Conservation (phyloP, 30 jellyfish, hydroid and myxozoan species). For the Clytia hemisphaerica region DNA sequence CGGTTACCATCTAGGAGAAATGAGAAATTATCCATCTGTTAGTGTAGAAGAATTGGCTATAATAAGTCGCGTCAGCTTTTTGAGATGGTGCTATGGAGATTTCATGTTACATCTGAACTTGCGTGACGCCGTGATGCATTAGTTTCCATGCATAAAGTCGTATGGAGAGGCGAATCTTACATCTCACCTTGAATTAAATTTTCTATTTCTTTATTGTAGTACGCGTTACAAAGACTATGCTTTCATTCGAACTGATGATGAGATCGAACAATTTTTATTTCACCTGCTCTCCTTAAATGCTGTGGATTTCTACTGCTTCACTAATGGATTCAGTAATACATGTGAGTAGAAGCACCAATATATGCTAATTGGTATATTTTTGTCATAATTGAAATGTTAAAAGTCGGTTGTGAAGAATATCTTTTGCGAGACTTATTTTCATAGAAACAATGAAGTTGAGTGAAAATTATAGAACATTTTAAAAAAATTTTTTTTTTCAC, state of each 20-base stretch:
- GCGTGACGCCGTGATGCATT: background rate
- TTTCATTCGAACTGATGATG: slow-evolving; percentile 84
- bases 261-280: slow-evolving; percentile 81
- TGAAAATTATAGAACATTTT: too few relatives aligned
- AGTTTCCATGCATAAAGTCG: background rate
- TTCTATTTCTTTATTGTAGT: slow-evolving; percentile 32
- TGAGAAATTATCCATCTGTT: background rate
- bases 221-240: slow-evolving; percentile 84
- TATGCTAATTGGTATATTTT: too few relatives aligned
- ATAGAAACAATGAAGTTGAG: too few relatives aligned
- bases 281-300: slow-evolving; percentile 87
- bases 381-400: background rate
- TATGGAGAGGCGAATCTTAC: background rate
- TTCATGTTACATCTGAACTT: background rate
- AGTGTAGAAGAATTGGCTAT: background rate
- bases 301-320: slow-evolving; percentile 78
- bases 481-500: too few relatives aligned
- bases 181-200: background rate
- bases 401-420: too few relatives aligned
- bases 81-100: background rate
- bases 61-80: background rate
- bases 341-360: slow-evolving; percentile 38
- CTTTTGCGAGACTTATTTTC: background rate
- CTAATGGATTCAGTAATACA: slow-evolving; percentile 73
- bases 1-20: too few relatives aligned